Evolutionary conservation across 30 jellyfish, hydroid and myxozoan species (phyloP).

Genomic region (Catostylus mosaicus): DNA sequence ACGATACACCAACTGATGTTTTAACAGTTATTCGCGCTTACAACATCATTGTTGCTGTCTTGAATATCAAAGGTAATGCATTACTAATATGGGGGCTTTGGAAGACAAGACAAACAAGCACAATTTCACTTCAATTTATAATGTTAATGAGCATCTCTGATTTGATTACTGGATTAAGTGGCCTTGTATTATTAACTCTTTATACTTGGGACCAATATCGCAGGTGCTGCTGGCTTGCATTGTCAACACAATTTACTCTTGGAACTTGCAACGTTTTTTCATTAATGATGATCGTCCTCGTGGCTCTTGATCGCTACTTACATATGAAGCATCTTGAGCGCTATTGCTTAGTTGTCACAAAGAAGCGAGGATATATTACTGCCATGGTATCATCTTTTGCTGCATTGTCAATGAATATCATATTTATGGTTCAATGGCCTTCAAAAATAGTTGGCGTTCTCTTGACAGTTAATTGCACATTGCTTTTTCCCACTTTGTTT

Average conservation of each 20-base stretch:
- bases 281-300: background rate
- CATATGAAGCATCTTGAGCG: slow-evolving; percentile 3
- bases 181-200: background rate
- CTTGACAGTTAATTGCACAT: no score
- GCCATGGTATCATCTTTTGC: background rate
- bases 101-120: background rate
- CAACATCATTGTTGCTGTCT: background rate
- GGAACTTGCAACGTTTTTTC: background rate
- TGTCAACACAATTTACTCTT: background rate
- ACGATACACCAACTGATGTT: background rate
- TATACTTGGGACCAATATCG: background rate
- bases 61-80: background rate
- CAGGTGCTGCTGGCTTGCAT: background rate
- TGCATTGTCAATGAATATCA: background rate
- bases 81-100: background rate
- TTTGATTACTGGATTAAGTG: background rate
- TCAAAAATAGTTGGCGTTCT: no score
- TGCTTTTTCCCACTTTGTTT: no score
- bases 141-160: slow-evolving; percentile 7
- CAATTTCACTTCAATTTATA: background rate
- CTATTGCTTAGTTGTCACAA: background rate
- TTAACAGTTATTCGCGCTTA: background rate
- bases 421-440: no score
- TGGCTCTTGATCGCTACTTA: slow-evolving; percentile 1
- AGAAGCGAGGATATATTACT: background rate